phyloP scores from a whole-genome alignment of 1,140 invertebrate genomes.

The Drosophila ironensis region DNA sequence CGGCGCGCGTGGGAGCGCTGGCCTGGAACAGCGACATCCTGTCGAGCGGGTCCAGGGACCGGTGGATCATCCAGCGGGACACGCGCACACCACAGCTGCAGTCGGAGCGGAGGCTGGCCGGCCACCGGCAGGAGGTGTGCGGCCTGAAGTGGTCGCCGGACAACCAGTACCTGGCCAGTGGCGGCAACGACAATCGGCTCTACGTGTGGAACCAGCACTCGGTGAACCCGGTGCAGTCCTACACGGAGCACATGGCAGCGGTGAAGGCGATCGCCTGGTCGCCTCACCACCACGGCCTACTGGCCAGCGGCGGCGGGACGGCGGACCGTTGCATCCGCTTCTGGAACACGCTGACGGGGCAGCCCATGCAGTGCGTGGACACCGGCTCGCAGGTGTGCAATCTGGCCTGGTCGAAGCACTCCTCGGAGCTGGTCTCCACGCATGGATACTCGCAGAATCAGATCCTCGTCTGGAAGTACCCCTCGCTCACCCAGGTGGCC shows the following conservation, averaged over 20 bases:
- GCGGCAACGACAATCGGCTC: slow-evolving; percentile 99
- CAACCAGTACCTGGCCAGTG: slow-evolving; percentile 98
- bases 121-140: slow-evolving; percentile 99
- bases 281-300: slow-evolving; percentile 98
- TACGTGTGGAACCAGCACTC: slow-evolving; percentile 98
- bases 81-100: slow-evolving; percentile 92
- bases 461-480: slow-evolving; percentile 99
- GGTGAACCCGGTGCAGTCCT: slow-evolving; percentile 95
- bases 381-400: slow-evolving; percentile 99
- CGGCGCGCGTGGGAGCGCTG: slow-evolving; percentile 95
- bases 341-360: slow-evolving; percentile 99
- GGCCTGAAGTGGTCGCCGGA: slow-evolving; percentile 99
- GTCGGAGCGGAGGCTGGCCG: slow-evolving; percentile 90
- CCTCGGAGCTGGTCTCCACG: slow-evolving; percentile 98
- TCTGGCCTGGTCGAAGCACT: slow-evolving; percentile 99
- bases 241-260: slow-evolving; percentile 98
- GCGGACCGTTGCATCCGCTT: slow-evolving; percentile 99
- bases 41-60: slow-evolving; percentile 97
- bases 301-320: slow-evolving; percentile 98
- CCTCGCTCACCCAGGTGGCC: slow-evolving; percentile 95
- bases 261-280: slow-evolving; percentile 99
- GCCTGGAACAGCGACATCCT: slow-evolving; percentile 99
- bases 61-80: slow-evolving; percentile 97
- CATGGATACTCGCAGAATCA: slow-evolving; percentile 99
- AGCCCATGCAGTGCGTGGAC: slow-evolving; percentile 99